phyloP scores from a whole-genome alignment of 1,140 invertebrate species.

The Eriocheir sinensis region DNA sequence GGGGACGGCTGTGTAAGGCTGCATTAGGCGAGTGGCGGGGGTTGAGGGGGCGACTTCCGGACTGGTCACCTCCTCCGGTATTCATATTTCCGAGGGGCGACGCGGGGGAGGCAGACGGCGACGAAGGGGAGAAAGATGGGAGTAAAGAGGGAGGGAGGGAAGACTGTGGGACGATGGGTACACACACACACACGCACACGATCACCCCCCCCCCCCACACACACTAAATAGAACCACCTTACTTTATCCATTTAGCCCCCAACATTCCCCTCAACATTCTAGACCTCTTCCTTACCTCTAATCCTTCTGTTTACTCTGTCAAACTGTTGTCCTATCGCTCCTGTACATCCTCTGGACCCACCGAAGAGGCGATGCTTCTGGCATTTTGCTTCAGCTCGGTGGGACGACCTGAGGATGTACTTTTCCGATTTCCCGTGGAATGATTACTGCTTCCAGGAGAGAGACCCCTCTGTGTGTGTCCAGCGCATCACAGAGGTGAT shows the following conservation, averaged over 20 bases:
- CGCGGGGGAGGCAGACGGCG: not conserved
- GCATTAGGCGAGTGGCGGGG: not conserved
- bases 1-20: not conserved
- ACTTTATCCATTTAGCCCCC: not conserved
- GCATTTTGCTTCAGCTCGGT: no score
- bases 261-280: no score
- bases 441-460: no score
- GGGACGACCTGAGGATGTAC: no score
- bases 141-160: not conserved
- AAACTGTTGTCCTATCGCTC: no score
- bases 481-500: no score
- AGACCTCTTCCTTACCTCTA: no score
- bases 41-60: not conserved
- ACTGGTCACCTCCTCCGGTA: conserved; percentile 11
- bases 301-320: no score
- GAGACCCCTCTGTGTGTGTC: no score
- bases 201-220: not conserved
- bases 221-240: not conserved
- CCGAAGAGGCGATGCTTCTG: no score
- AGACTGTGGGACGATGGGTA: not conserved
- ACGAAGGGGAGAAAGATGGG: not conserved
- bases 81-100: not conserved
- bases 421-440: no score
- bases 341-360: no score
- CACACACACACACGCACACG: conserved; percentile 6